Conservation (phyloP, 1,140 invertebrate genomes). For the Bombus sibiricus region DNA sequence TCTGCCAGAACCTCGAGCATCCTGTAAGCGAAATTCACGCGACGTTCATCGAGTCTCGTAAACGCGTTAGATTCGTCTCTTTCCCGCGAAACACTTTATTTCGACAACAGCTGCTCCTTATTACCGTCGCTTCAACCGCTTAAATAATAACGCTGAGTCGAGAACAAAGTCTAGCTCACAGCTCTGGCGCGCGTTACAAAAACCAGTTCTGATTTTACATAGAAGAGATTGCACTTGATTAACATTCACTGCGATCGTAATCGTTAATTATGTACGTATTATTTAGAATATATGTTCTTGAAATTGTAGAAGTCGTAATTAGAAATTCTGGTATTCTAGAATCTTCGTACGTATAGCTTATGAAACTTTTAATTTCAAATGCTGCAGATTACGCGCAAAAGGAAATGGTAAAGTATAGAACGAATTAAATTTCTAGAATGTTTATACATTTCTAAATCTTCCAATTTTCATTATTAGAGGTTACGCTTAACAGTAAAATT, state of each 20-base stretch:
- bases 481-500: too few relatives aligned
- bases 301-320: neutral
- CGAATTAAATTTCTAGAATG: too few relatives aligned
- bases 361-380: too few relatives aligned
- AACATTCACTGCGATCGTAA: neutral
- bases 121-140: neutral
- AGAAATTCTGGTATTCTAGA: neutral
- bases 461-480: too few relatives aligned
- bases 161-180: neutral
- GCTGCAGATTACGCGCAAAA: too few relatives aligned
- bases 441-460: too few relatives aligned
- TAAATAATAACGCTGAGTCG: neutral
- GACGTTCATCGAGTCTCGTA: neutral
- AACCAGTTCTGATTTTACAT: neutral
- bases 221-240: neutral
- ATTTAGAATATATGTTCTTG: neutral
- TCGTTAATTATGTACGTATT: neutral
- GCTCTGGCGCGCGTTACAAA: neutral
- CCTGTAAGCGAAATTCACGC: constrained; percentile 12
- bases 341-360: neutral
- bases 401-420: too few relatives aligned
- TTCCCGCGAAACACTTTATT: neutral
- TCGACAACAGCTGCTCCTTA: constrained; percentile 25
- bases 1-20: neutral
- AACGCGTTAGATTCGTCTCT: neutral